phyloP scores from a whole-genome alignment of 1,140 invertebrate species.

The Lerema accius region DNA sequence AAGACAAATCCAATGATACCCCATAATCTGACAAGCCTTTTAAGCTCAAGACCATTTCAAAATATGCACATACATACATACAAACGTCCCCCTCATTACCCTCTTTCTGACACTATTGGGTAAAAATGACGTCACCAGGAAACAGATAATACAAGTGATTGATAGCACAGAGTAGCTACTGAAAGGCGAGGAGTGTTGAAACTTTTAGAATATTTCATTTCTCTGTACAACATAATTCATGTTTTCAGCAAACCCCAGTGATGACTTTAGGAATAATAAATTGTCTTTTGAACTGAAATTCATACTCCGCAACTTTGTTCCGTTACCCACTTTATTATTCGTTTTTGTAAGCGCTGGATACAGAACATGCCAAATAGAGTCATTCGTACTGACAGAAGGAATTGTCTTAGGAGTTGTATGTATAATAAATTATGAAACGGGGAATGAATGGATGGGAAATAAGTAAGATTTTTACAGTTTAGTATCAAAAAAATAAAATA shows the following conservation, averaged over 20 bases:
- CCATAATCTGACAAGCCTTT: too few relatives aligned
- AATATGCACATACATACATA: too few relatives aligned
- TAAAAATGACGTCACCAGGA: too few relatives aligned
- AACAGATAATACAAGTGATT: conserved; percentile 3
- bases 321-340: conserved; percentile 27
- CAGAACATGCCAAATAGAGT: conserved; percentile 21
- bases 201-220: conserved; percentile 52
- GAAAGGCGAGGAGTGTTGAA: conserved; percentile 25
- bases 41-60: too few relatives aligned
- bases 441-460: too few relatives aligned
- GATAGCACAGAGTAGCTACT: background rate
- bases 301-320: conserved; percentile 40
- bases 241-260: conserved; percentile 40
- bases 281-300: conserved; percentile 46
- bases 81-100: too few relatives aligned
- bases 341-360: conserved; percentile 24
- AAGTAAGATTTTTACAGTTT: too few relatives aligned
- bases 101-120: too few relatives aligned
- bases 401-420: background rate
- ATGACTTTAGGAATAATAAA: conserved; percentile 45
- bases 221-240: conserved; percentile 44
- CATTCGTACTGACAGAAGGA: conserved; percentile 6
- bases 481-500: too few relatives aligned
- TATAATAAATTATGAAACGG: background rate
- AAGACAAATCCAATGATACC: too few relatives aligned